These are phyloP conservation scores for Tachysurus vachellii DNA, from an alignment of 2,113 vertebrate species.

Conservation along the genomic window DNA sequence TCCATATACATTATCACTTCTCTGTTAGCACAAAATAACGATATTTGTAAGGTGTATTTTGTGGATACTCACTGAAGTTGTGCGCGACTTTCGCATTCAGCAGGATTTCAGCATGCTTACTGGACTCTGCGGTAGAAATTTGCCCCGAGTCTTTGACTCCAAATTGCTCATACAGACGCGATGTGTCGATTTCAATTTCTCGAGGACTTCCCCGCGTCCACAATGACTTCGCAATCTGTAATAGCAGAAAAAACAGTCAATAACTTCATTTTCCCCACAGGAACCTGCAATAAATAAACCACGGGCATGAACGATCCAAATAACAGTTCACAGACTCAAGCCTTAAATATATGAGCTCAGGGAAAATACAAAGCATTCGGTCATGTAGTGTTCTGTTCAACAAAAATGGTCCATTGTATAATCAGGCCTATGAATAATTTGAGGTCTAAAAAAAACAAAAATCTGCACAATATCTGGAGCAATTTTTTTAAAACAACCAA, in stretches of 20 bases:
- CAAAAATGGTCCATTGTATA: neutral
- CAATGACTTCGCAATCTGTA: slow-evolving; percentile 78
- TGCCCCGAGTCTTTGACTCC: slow-evolving; percentile 56
- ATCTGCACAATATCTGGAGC: neutral
- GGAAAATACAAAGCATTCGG: neutral
- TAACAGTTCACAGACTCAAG: slow-evolving; percentile 5
- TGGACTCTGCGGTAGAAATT: slow-evolving; percentile 38
- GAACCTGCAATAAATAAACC: slow-evolving; percentile 25
- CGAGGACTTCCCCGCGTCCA: slow-evolving; percentile 63
- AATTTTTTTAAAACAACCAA: neutral
- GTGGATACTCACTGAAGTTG: slow-evolving; percentile 77
- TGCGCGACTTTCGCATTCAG: slow-evolving; percentile 73
- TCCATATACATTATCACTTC: neutral
- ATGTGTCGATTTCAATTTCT: slow-evolving; percentile 65
- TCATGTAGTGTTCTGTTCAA: neutral
- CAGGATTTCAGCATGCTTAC: slow-evolving; percentile 68
- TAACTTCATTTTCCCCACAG: slow-evolving; percentile 29
- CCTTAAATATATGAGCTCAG: slow-evolving; percentile 26
- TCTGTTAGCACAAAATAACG: neutral
- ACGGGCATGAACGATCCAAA: slow-evolving; percentile 18
- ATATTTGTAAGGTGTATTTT: neutral
- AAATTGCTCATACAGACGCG: slow-evolving; percentile 71
- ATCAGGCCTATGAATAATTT: neutral
- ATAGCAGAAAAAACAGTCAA: slow-evolving; percentile 53
- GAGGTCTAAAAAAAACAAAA: neutral